Percentiles rank a stretch among this genome's conserved stretches.
Conservation (phyloP, 2,113 vertebrate species). For the Prochilodus magdalenae region DNA sequence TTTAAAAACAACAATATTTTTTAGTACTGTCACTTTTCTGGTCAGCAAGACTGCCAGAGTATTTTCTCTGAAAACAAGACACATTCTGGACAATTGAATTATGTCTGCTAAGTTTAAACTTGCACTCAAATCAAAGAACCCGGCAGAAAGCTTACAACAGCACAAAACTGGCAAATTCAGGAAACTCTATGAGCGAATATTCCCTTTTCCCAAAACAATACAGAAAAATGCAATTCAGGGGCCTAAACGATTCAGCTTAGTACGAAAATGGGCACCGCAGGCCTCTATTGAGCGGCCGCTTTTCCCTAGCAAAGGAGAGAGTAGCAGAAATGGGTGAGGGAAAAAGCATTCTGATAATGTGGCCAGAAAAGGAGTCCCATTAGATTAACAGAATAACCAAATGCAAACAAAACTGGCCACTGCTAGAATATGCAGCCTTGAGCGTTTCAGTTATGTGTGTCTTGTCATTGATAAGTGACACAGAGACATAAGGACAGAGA, state of each 20-base stretch:
- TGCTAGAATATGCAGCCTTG: not conserved
- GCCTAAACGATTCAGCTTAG: constrained; percentile 35
- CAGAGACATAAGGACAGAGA: not conserved
- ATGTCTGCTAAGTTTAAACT: not conserved
- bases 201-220: not conserved
- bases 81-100: not conserved
- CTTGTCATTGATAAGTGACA: not conserved
- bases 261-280: constrained; percentile 44
- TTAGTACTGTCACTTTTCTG: constrained; percentile 6
- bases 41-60: too few species aligned
- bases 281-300: constrained; percentile 51
- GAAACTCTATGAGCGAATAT: not conserved
- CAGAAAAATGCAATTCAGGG: not conserved
- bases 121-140: not conserved
- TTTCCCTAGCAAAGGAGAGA: constrained; percentile 6
- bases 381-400: not conserved
- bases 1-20: constrained; percentile 18
- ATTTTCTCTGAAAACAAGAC: too few species aligned
- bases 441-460: constrained; percentile 7
- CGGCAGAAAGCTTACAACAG: constrained; percentile 14
- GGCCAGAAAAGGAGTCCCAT: not conserved
- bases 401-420: not conserved
- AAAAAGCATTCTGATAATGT: not conserved
- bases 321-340: not conserved
- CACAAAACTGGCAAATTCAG: constrained; percentile 16